Evolutionary conservation across 1,140 invertebrate genomes (phyloP), one percentile per base, ranked within the genome.

Genomic region (Meteorus sp.): DNA sequence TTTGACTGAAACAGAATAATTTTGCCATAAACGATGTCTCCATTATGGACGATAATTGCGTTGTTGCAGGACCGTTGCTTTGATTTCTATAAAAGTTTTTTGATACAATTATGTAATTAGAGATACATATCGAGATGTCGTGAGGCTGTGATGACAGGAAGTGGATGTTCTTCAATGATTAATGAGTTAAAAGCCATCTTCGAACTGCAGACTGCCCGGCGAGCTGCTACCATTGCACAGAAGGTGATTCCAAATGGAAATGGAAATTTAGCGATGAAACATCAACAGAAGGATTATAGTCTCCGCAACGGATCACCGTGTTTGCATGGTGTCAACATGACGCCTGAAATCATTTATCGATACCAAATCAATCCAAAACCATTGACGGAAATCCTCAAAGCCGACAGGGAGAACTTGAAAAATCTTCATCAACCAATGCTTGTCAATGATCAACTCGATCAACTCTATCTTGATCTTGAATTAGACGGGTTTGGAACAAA

Each of bases 401-500:
- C 80, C 17, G 89, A 91, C 67, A 79, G 85, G 61, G 74, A 86
- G 27, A 75, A 79, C 31, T 76, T 91, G n/a, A 82, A 82, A 59
- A 75, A 72, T 3, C 73, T 86, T 0, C 80, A 83, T 64, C 81
- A 91, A 82, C 87, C 89, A 0, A 62, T 77, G 1, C 61, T 89
- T 48, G 88, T 92, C 0, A 89, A 89, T 63, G 86, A 90, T 54
- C 89, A 92, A 70, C 67, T 92, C 6, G 80, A 77, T 51, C 88
- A 89, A 64, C 74, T 92, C 0, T 90, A 90, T 60, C 62, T 85
- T 20, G 89, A 92, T 65, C 76, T 91, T 59, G 85, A 90, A 66
- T 61, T 88, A 20, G 83, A 88, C 61, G 86, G 85, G 1, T 69
- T 82, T 37, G 76, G 82, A 0, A 76, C 82, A 0, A 81, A 83